Evolutionary conservation across 2,797 vertebrate species (phyloP), one percentile per base, ranked within the genome.

Genomic region (Pipistrellus pipistrellus): DNA sequence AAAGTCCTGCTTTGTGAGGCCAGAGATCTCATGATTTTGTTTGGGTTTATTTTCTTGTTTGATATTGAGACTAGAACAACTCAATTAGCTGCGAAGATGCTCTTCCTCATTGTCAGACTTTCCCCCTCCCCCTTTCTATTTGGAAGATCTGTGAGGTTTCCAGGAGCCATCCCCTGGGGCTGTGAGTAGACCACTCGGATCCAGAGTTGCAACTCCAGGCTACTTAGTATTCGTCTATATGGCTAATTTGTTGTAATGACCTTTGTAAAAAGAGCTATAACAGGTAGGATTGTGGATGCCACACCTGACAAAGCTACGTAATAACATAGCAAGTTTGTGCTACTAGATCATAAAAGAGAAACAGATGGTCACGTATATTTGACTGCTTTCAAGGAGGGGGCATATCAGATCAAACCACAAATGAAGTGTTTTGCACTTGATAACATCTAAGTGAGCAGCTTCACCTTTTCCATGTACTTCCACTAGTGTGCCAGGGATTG

Each of bases 11-110:
- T 81, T 46, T 89, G 83, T 64, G 18, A n/a, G n/a, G 35, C 83
- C 75, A 53, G 44, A 30, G 25, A 75, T 7, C n/a, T 93, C n/a
- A 21, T 71, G 44, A 21, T 88, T 95, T 84, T 81, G 25, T 57
- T 41, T n/a, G 11, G 27, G 13, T 68, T 57, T 46, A 38, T 80
- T 68, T 57, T 46, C 32, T 80, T 69, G 10, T 44, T 51, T 62
- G 44, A 44, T 44, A 44, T 44, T 44, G 44, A 44, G 44, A 9
- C 44, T 44, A 44, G 44, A 11, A 44, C 44, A 44, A 44, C 44
- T 44, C 44, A 30, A 15, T 30, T 8, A 48, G 51, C 55, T 69
- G 41, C 30, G 35, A 62, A 71, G 30, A 57, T 21, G 5, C 6
- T 30, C 7, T 27, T 14, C 51, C 53, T 68, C 53, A 7, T 55